phyloP scores from a whole-genome alignment of 2,113 vertebrate species.

The Colaptes auratus region DNA sequence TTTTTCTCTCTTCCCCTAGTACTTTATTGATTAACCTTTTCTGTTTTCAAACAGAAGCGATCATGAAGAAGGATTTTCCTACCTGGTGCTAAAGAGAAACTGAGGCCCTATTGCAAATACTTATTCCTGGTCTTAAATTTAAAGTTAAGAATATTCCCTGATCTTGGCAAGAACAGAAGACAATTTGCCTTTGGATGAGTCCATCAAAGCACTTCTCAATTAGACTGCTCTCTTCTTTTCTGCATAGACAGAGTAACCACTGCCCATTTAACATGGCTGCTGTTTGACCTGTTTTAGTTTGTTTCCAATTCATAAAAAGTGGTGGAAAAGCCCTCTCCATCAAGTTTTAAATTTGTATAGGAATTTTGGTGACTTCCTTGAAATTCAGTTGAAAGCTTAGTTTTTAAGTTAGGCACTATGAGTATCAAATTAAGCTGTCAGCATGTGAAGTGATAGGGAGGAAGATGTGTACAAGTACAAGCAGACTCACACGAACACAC shows the following conservation, averaged over 20 bases:
- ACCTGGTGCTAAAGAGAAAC: neutral
- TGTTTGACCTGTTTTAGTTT: constrained; percentile 8
- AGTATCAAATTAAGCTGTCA: constrained; percentile 81
- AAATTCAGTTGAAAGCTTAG: constrained; percentile 71
- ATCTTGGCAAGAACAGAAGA: neutral
- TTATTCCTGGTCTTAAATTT: neutral
- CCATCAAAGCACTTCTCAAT: neutral
- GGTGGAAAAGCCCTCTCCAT: neutral
- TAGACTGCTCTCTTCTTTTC: neutral
- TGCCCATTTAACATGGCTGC: neutral
- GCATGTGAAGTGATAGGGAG: constrained; percentile 66
- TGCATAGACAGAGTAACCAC: neutral
- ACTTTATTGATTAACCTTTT: neutral
- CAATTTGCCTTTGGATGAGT: neutral
- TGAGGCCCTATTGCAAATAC: neutral
- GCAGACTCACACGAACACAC: constrained; percentile 8
- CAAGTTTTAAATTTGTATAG: constrained; percentile 29
- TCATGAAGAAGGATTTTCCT: neutral
- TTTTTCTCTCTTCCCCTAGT: neutral
- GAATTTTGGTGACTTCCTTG: constrained; percentile 63
- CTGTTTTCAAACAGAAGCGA: neutral
- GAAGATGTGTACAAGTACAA: constrained; percentile 57
- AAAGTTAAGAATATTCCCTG: neutral
- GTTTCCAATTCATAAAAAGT: constrained; percentile 1
- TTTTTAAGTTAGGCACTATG: constrained; percentile 73